Conservation (phyloP, 2,888 invertebrate genomes). For the Apeira syringaria region DNA sequence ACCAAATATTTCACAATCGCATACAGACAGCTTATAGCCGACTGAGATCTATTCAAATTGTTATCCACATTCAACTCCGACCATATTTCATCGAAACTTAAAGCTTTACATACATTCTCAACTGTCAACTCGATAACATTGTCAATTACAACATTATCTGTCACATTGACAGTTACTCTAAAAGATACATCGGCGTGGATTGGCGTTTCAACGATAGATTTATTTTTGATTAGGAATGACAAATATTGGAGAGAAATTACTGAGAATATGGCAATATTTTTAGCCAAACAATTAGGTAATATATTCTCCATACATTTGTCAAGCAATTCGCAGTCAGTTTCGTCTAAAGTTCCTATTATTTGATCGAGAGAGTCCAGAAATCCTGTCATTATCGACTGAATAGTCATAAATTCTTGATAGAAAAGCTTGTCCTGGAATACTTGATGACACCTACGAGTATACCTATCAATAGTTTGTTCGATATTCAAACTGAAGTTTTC, state of each 20-base stretch:
- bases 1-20: conserved; percentile 74
- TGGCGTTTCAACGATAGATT: conserved; percentile 72
- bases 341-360: conserved; percentile 57
- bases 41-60: conserved; percentile 70
- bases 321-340: conserved; percentile 66
- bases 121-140: conserved; percentile 61
- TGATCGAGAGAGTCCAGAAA: conserved; percentile 56
- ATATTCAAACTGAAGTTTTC: conserved; percentile 69
- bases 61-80: conserved; percentile 65
- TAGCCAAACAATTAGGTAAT: conserved; percentile 56
- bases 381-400: conserved; percentile 64
- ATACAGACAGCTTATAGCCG: conserved; percentile 75
- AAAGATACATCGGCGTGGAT: conserved; percentile 72
- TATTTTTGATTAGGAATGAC: conserved; percentile 77
- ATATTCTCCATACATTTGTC: conserved; percentile 72
- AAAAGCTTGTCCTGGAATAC: conserved; percentile 78
- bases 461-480: conserved; percentile 74
- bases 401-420: conserved; percentile 67
- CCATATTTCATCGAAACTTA: conserved; percentile 70
- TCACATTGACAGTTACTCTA: conserved; percentile 47
- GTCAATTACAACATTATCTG: conserved; percentile 66
- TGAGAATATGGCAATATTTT: conserved; percentile 66
- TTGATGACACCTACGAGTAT: conserved; percentile 74
- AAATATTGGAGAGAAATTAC: conserved; percentile 75
- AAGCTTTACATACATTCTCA: conserved; percentile 66